These are phyloP conservation scores for Drosophila ohnishii DNA, from an alignment of 1,140 invertebrate species.

Conservation along the genomic window DNA sequence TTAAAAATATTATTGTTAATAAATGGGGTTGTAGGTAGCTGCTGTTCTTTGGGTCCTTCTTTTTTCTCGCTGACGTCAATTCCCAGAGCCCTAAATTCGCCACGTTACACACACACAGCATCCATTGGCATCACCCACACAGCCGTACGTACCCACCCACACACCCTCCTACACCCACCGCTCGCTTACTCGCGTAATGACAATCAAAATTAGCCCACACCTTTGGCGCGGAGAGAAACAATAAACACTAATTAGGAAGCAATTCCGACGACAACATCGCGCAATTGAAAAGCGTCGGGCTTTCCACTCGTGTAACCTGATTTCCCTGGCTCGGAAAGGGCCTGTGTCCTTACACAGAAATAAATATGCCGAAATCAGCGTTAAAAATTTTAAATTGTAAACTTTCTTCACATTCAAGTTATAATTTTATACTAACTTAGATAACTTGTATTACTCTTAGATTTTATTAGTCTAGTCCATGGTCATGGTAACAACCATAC, in stretches of 20 bases:
- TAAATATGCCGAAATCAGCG: neutral
- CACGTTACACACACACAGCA: conserved; percentile 6
- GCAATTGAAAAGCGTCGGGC: conserved; percentile 37
- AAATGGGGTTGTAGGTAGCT: neutral
- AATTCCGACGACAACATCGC: conserved; percentile 51
- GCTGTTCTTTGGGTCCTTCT: neutral
- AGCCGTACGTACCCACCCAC: conserved; percentile 1
- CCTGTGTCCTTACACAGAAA: conserved; percentile 15
- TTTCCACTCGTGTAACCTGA: conserved; percentile 46
- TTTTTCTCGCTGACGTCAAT: neutral
- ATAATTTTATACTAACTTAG: no score
- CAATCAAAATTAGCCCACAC: conserved; percentile 48
- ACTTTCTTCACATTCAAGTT: no score
- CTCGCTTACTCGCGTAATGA: conserved; percentile 5
- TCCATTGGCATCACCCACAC: conserved; percentile 16
- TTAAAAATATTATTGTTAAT: neutral
- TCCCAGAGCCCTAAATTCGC: conserved; percentile 8
- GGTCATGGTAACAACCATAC: no score
- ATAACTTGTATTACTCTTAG: no score
- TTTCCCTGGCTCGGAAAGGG: conserved; percentile 28
- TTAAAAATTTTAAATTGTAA: no score
- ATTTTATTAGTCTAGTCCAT: no score
- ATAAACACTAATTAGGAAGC: conserved; percentile 69
- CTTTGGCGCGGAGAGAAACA: conserved; percentile 47
- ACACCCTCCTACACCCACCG: neutral